phyloP scores from a whole-genome alignment of 1,140 invertebrate species.

The Cecropterus lyciades region DNA sequence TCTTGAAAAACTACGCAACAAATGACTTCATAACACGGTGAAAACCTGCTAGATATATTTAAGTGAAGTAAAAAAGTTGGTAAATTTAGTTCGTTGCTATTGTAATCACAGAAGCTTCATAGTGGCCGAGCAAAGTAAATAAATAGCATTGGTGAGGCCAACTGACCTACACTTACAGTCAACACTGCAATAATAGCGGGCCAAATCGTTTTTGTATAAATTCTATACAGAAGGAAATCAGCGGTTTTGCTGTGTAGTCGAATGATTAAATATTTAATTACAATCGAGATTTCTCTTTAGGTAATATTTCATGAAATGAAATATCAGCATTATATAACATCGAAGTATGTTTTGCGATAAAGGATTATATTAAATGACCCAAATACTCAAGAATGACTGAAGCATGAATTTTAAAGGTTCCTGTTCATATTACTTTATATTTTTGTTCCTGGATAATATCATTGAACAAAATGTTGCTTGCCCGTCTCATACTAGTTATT shows the following conservation, averaged over 20 bases:
- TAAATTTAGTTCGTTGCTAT: conserved; percentile 21
- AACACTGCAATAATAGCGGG: conserved; percentile 11
- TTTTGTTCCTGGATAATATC: too few species aligned
- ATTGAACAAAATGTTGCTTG: too few species aligned
- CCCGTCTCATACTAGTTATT: too few species aligned
- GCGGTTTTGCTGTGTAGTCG: background rate
- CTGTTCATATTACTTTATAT: too few species aligned
- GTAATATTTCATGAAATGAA: background rate
- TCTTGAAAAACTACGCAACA: too few species aligned
- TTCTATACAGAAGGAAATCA: conserved; percentile 8
- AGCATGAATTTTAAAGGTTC: too few species aligned
- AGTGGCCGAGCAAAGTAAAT: conserved; percentile 11
- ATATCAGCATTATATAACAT: too few species aligned
- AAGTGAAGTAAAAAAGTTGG: conserved; percentile 2
- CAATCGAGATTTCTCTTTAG: conserved; percentile 1
- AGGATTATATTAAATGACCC: too few species aligned
- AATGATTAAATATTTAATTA: background rate
- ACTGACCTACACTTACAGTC: conserved; percentile 11
- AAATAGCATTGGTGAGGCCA: conserved; percentile 3
- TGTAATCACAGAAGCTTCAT: conserved; percentile 12
- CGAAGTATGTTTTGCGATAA: too few species aligned
- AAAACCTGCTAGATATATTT: background rate
- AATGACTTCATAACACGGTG: background rate
- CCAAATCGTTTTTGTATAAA: conserved; percentile 6
- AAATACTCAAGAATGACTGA: too few species aligned